A percentile compares a stretch with the other conserved stretches of the same genome.
These are phyloP conservation scores for Cavia aperea DNA, from an alignment of 2,113 vertebrate genomes.

Conservation along the genomic window DNA sequence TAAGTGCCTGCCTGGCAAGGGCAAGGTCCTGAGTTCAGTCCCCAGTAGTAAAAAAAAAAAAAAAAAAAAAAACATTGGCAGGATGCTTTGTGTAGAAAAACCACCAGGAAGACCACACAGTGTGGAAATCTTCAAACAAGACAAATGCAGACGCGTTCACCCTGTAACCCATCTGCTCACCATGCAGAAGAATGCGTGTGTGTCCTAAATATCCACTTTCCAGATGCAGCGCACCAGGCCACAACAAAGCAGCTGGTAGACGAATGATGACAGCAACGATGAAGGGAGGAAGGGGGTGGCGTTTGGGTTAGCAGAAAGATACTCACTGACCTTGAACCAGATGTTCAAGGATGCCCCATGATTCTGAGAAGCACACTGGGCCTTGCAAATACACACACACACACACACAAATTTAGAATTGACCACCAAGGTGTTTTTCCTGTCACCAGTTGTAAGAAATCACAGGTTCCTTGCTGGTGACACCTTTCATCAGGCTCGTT, in stretches of 20 bases:
- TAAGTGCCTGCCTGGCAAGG: too few species aligned
- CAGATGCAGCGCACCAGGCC: not conserved
- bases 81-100: conserved; percentile 32
- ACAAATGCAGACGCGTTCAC: not conserved
- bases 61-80: not conserved
- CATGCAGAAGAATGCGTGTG: conserved; percentile 7
- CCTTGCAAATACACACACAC: not conserved
- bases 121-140: conserved; percentile 54
- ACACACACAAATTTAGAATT: too few species aligned
- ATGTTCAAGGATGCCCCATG: not conserved
- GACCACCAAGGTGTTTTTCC: not conserved
- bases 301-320: conserved; percentile 38
- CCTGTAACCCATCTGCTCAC: conserved; percentile 39
- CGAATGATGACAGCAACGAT: not conserved
- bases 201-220: not conserved
- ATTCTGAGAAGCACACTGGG: not conserved
- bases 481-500: not conserved
- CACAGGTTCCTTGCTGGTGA: not conserved
- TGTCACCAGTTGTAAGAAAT: not conserved
- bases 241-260: not conserved
- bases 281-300: not conserved
- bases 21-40: too few species aligned
- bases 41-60: too few species aligned
- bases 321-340: conserved; percentile 9
- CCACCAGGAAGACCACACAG: conserved; percentile 52